Conservation (phyloP, 2,888 invertebrate species). For the Andrena hattorfiana region DNA sequence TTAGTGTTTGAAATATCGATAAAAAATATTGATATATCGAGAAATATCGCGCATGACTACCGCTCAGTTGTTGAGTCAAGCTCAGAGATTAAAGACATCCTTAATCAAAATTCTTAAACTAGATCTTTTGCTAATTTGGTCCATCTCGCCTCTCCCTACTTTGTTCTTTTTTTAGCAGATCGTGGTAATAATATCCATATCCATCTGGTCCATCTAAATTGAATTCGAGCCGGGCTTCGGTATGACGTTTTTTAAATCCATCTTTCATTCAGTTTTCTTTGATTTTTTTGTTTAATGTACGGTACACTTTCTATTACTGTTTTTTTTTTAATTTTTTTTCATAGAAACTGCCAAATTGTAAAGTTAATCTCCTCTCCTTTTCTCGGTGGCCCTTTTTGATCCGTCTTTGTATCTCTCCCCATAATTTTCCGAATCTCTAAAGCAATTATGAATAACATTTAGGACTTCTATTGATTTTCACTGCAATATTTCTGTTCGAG, state of each 20-base stretch:
- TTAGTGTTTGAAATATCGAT: too few relatives aligned
- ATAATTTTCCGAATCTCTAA: too few relatives aligned
- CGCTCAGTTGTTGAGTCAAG: too few relatives aligned
- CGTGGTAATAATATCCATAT: not conserved
- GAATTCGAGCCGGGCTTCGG: not conserved
- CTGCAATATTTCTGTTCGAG: too few relatives aligned
- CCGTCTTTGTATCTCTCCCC: not conserved
- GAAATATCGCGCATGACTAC: too few relatives aligned
- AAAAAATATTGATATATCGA: too few relatives aligned
- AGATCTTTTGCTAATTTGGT: too few relatives aligned
- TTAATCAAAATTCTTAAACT: too few relatives aligned
- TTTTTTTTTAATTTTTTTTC: conserved; percentile 6
- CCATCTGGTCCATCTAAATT: not conserved
- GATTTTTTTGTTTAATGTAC: not conserved
- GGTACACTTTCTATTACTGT: not conserved
- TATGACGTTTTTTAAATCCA: not conserved
- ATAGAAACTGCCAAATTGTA: not conserved
- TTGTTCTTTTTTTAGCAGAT: not conserved
- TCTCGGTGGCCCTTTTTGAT: not conserved
- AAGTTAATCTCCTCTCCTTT: not conserved
- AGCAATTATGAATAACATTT: too few relatives aligned
- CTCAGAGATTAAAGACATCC: too few relatives aligned
- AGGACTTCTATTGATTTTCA: too few relatives aligned
- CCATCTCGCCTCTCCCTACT: too few relatives aligned
- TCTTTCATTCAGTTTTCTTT: not conserved